Evolutionary conservation across 2,113 vertebrate genomes (phyloP), one percentile per base, ranked within the genome.

Genomic region (Beaufortia kweichowensis): DNA sequence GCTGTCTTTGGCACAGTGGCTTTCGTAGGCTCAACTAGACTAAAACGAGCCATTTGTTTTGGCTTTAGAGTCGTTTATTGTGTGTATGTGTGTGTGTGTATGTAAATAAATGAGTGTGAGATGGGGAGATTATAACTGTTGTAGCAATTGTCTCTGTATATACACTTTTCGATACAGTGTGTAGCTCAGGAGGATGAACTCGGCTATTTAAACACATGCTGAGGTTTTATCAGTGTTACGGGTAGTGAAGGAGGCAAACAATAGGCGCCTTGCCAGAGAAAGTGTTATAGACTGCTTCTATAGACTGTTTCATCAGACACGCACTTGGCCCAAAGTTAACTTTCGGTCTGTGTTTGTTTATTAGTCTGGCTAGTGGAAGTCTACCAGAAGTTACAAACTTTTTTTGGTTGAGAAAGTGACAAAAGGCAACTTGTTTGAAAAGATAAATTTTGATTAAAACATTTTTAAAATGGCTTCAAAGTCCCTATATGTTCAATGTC

Each of bases 11-110:
- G 31, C 9, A 17, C 4, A 50, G 15, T 53, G 24, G 48, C 50
- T 23, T 29, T n/a, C 6, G 17, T 8, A 33, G 55, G 17, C 69
- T 35, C 43, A 53, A 43, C 15, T 15, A 68, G 14, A 68, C 46
- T 29, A 24, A 50, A 46, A 69, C 35, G 12, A 14, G 39, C 50
- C 11, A 10, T 70, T 68, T 68, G 65, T 50, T 68, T 68, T 53
- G 65, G 65, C 43, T 68, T 26, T 4, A 19, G 64, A 31, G 48
- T 53, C 19, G 15, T 21, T 53, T 21, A 53, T 17, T 15, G 43
- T 14, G 43, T 14, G 14, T 46, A 12, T 46, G 43, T 4, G 41
- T n/a, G 41, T 28, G 8, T 28, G 43, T 31, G 29, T 26, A 8
- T 50, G 15, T 48, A 1, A 4, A 2, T 29, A 14, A 23, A 65